phyloP scores from a whole-genome alignment of 2,113 vertebrate species.

The Pachypanchax playfairii region DNA sequence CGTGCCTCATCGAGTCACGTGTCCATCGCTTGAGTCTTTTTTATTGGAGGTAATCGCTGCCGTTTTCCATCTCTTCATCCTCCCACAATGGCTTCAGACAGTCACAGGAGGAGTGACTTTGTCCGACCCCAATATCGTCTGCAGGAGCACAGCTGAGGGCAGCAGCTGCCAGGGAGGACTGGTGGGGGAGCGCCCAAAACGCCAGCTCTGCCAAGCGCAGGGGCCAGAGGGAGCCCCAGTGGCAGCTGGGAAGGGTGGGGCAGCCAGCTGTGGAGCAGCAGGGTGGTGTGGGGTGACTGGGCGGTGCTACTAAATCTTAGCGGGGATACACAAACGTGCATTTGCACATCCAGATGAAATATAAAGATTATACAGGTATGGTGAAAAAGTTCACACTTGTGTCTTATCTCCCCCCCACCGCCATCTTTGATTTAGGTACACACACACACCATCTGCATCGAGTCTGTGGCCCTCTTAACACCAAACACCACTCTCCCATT shows the following conservation, averaged over 20 bases:
- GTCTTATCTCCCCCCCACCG: constrained; percentile 13
- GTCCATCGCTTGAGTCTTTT: constrained; percentile 34
- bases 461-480: constrained; percentile 59
- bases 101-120: constrained; percentile 82
- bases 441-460: constrained; percentile 29
- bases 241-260: constrained; percentile 83
- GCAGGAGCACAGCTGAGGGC: constrained; percentile 75
- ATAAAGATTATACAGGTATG: background rate
- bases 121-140: constrained; percentile 78
- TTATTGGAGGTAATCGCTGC: constrained; percentile 50
- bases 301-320: constrained; percentile 71
- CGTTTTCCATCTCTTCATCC: constrained; percentile 65
- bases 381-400: constrained; percentile 31
- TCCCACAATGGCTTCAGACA: constrained; percentile 69
- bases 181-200: constrained; percentile 78
- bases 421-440: constrained; percentile 10
- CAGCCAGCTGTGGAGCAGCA: constrained; percentile 83
- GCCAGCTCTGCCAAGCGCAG: constrained; percentile 73
- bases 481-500: constrained; percentile 59
- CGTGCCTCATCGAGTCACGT: background rate
- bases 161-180: constrained; percentile 78
- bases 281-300: constrained; percentile 71
- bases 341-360: constrained; percentile 2
- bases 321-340: constrained; percentile 37
- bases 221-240: constrained; percentile 78